Conservation (phyloP, 2,113 vertebrate species). For the Epinephelus fuscoguttatus region DNA sequence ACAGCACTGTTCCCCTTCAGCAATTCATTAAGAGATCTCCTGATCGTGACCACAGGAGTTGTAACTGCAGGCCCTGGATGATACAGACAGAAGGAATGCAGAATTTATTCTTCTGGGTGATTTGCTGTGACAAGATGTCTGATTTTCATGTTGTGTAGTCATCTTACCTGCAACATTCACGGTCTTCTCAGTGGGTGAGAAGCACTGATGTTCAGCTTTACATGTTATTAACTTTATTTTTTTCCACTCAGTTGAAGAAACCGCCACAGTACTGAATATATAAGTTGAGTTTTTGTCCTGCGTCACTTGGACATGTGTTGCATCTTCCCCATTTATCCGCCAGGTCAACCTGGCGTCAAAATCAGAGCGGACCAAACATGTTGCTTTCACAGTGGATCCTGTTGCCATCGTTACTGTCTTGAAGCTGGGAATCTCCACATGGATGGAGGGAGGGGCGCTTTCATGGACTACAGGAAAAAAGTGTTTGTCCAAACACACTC, state of each 20-base stretch:
- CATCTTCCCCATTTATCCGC: neutral
- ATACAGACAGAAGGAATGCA: neutral
- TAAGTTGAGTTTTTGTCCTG: neutral
- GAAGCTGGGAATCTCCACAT: too few relatives aligned
- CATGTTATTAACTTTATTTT: constrained; percentile 52
- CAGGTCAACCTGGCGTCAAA: constrained; percentile 60
- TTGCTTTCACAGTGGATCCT: constrained; percentile 6
- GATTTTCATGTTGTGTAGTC: too few relatives aligned
- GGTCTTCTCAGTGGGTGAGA: too few relatives aligned
- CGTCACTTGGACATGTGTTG: rapidly evolving
- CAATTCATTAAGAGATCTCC: constrained; percentile 64
- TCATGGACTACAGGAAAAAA: constrained; percentile 41
- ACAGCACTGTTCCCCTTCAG: constrained; percentile 32
- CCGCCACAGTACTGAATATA: constrained; percentile 27
- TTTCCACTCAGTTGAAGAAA: constrained; percentile 44
- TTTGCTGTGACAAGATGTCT: neutral
- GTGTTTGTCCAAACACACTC: neutral
- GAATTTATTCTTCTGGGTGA: neutral
- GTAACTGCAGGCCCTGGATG: constrained; percentile 36
- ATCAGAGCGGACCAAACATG: constrained; percentile 62
- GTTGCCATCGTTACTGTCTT: neutral
- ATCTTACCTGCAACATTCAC: too few relatives aligned
- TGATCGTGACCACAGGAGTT: constrained; percentile 71
- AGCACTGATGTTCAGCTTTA: constrained; percentile 29
- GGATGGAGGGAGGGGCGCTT: neutral